Base-by-base conservation (phyloP, 2,113 vertebrate species). In the Noctilio leporinus region DNA sequence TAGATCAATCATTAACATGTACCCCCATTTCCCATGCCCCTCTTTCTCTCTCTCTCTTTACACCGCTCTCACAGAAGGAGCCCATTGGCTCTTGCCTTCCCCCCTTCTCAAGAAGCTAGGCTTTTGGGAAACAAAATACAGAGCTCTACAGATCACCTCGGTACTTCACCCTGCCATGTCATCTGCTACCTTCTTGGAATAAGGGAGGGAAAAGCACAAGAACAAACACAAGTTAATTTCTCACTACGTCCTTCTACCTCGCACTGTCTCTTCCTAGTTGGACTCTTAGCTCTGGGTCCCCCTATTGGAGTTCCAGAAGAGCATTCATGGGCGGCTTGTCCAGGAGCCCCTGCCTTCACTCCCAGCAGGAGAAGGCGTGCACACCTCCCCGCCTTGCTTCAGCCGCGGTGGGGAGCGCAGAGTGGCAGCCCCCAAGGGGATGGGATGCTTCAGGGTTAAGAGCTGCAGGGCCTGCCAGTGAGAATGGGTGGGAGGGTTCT, bases 111-210 rank as follows among this genome's bases (percentile, higher is more conserved):
- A 70, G 35, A 94, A 87, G 67, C 30, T 38, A 59, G 72, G 30
- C 43, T 87, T 93, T 49, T 55, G n/a, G 26, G 26, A 92, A 72
- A 70, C 35, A 84, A 89, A 67, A 69, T 20, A 12, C n/a, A 78
- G 45, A 82, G 64, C 7, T 12, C 38, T 55, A 12, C 38, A 67
- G 40, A 73, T 26, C 14, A 53, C n/a, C 19, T 67, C 8, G 2
- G 35, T 26, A 17, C 38, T 28, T 70, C 28, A 24, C 43, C 45
- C 59, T 85, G 40, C 53, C 47, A 11, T 16, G 26, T 28, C 70
- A n/a, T 14, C 24, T 55, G 28, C 78, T 45, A 8, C n/a, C 49
- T 89, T 40, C 35, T 69, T 28, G 62, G 62, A 86, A 14, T 20
- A 15, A 28, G 47, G 19, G 4, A 35, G n/a, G 55, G 53, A 24